Percentiles rank a stretch among this genome's conserved stretches.
These are phyloP conservation scores for Antedon mediterranea DNA, from an alignment of 53 echinoderm and acorn worm genomes.

Conservation along the genomic window DNA sequence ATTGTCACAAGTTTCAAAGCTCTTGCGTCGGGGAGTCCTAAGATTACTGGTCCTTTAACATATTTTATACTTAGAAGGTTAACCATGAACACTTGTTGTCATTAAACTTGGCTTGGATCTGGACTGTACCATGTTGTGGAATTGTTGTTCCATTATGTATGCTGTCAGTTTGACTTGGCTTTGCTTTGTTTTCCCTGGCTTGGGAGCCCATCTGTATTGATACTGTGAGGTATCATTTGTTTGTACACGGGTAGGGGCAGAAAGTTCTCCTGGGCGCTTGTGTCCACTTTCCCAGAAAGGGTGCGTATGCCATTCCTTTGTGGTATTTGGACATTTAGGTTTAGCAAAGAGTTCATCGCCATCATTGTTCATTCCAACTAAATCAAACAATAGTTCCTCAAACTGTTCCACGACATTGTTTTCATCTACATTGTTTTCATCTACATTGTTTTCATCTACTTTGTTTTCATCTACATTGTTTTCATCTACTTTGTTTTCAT, in stretches of 20 bases:
- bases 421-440: too few relatives aligned
- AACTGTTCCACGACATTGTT: too few relatives aligned
- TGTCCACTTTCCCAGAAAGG: constrained; percentile 29
- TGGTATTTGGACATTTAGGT: background rate
- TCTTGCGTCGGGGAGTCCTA: background rate
- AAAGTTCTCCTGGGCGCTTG: constrained; percentile 39
- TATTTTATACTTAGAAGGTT: background rate
- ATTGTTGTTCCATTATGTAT: constrained; percentile 12
- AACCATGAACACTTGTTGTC: constrained; percentile 4
- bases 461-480: too few relatives aligned
- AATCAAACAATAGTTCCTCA: too few relatives aligned
- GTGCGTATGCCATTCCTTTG: constrained; percentile 1
- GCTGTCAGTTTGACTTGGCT: constrained; percentile 1
- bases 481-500: too few relatives aligned
- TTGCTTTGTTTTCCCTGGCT: background rate
- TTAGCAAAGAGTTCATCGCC: background rate
- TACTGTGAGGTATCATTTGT: background rate
- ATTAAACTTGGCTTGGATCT: background rate
- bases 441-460: too few relatives aligned
- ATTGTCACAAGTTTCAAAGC: background rate
- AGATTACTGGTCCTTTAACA: background rate
- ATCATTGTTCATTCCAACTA: background rate
- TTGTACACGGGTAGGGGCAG: constrained; percentile 29
- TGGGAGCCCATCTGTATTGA: background rate
- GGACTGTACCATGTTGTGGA: constrained; percentile 5